Percentiles rank a stretch among this genome's conserved stretches.
These are phyloP conservation scores for Teleiodes luculella DNA, from an alignment of 2,888 invertebrate species.

Conservation along the genomic window DNA sequence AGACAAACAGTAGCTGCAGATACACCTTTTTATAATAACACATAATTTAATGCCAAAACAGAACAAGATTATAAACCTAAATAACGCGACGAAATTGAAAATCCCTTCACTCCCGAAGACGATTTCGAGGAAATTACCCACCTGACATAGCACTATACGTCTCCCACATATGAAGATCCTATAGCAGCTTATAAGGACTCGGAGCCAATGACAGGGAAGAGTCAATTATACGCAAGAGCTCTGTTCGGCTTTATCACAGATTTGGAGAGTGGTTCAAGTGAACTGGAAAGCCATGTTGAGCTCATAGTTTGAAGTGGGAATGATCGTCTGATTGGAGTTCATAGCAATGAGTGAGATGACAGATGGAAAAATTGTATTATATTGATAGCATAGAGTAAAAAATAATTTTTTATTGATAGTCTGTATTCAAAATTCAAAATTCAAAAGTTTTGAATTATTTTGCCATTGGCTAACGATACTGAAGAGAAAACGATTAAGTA, in stretches of 20 bases:
- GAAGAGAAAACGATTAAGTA: no score
- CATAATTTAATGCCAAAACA: not conserved
- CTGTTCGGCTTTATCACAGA: conserved; percentile 70
- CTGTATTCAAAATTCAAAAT: no score
- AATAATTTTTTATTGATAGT: no score
- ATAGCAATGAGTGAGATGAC: not conserved
- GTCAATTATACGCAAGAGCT: conserved; percentile 77
- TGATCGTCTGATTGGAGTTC: not conserved
- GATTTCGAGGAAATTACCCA: conserved; percentile 17
- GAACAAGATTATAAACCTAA: not conserved
- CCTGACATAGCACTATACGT: conserved; percentile 47
- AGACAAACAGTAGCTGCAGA: no score
- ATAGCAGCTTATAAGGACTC: conserved; percentile 40
- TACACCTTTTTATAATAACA: not conserved
- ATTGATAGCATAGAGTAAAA: no score
- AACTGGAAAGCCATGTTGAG: not conserved
- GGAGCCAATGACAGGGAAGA: conserved; percentile 71
- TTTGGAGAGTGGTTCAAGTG: conserved; percentile 32
- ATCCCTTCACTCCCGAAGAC: not conserved
- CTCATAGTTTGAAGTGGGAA: not conserved
- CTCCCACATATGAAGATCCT: conserved; percentile 42
- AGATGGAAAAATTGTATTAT: not conserved
- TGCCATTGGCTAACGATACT: no score
- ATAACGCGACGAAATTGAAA: not conserved
- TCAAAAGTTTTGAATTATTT: no score